These are phyloP conservation scores for Calephelis virginiensis DNA, from an alignment of 1,140 invertebrate species.

Conservation along the genomic window DNA sequence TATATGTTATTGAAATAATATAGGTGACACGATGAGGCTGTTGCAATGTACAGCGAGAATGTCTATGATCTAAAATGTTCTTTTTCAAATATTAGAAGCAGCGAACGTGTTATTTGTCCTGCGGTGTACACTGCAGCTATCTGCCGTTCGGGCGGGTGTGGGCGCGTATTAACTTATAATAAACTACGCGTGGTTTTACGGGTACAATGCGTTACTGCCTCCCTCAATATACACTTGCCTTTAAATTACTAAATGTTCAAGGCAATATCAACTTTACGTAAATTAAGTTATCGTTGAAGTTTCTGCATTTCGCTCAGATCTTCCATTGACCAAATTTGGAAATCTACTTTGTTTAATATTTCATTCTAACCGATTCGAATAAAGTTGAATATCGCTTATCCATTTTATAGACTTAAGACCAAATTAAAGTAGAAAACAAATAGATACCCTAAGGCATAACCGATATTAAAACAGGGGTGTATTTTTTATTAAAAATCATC, in stretches of 20 bases:
- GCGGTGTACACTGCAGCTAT: constrained; percentile 35
- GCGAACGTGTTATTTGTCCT: constrained; percentile 17
- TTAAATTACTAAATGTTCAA: constrained; percentile 13
- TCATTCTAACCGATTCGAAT: background rate
- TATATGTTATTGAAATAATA: no score
- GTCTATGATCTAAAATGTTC: no score
- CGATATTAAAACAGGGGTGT: constrained; percentile 58
- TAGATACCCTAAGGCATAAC: constrained; percentile 53
- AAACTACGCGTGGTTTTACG: constrained; percentile 64
- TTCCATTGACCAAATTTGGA: background rate
- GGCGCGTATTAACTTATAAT: constrained; percentile 72
- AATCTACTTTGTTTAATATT: background rate
- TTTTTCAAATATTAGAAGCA: no score
- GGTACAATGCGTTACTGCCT: constrained; percentile 48
- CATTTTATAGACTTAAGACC: constrained; percentile 14
- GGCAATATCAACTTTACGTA: constrained; percentile 24
- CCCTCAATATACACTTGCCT: constrained; percentile 25
- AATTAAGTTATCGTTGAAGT: constrained; percentile 17
- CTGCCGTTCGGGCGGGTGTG: constrained; percentile 44
- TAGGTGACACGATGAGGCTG: no score
- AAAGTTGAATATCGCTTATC: constrained; percentile 24
- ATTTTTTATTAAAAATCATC: constrained; percentile 72
- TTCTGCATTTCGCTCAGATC: constrained; percentile 2
- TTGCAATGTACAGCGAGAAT: no score
- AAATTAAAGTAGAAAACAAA: constrained; percentile 21